Base-by-base conservation (phyloP, 2,113 vertebrate species). In the Dasyurus viverrinus region DNA sequence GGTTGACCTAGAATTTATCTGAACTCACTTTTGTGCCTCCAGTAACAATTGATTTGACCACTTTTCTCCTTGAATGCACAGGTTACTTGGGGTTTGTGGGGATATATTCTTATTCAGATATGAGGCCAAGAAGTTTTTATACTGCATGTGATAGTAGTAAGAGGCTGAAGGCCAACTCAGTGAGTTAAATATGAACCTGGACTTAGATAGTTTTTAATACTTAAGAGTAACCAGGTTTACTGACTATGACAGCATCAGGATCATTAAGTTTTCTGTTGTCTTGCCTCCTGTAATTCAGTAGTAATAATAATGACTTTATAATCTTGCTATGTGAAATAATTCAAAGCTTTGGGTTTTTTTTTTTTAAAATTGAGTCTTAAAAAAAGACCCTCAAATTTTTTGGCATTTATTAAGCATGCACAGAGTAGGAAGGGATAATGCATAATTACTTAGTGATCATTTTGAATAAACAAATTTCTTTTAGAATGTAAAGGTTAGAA, bases 401-500 rank as follows among this genome's bases (percentile, higher is more conserved):
- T 5, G 36, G 42, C 24, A 94, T 92, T 93, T 53, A 68, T 46
- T 84, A 97, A 54, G 54, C 8, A 95, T 50, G 93, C 92, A 54
- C 11, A 60, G 24, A 89, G 92, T 89, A 95, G 89, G 50, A 95
- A 95, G 16, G 27, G 30, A 92, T 26, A 92, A 95, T 89, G 89
- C 92, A 90, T 92, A 95, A 94, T 55, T 76, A 93, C 90, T 54
- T 94, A 90, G 91, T 19, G 46, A 92, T n/a, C 1, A 50, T 54
- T 24, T 90, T 95, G 94, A 42, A 2, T 48, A 27, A 94, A 54
- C 47, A 1, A 0, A 89, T 94, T 68, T 90, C 8, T 23, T 12
- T 30, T 50, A 57, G 8, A 57, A 90, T n/a, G 89, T 12, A 25
- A 90, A 96, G 54, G 95, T 93, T 50, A 96, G 97, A 96, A 97